Conservation (phyloP, 2,113 vertebrate genomes). For the Dendrocopos noguchii region DNA sequence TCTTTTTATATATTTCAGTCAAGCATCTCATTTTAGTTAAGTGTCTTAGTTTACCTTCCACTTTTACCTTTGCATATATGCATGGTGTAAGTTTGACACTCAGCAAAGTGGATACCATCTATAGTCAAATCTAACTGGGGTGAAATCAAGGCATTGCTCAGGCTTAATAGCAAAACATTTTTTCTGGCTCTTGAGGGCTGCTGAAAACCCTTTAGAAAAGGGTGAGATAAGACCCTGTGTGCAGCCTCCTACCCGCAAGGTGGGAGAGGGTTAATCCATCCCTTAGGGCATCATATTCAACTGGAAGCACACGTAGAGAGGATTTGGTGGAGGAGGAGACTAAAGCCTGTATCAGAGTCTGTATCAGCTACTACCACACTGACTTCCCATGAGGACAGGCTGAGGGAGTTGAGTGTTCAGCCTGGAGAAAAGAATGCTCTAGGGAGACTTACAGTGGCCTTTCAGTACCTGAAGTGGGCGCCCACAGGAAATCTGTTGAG, state of each 20-base stretch:
- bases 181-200: not conserved
- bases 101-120: not conserved
- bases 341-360: not conserved
- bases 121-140: not conserved
- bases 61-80: not conserved
- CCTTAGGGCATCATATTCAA: not conserved
- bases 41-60: not conserved
- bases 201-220: not conserved
- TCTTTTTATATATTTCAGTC: not conserved
- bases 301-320: not conserved
- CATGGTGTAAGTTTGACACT: accelerated
- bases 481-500: too few relatives aligned
- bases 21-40: not conserved
- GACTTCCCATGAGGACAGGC: too few relatives aligned
- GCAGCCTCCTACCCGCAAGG: not conserved
- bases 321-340: not conserved
- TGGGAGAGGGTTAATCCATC: not conserved
- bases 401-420: too few relatives aligned
- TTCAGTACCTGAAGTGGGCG: too few relatives aligned
- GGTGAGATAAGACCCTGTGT: not conserved
- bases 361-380: too few relatives aligned
- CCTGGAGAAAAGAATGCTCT: too few relatives aligned
- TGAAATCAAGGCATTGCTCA: not conserved
- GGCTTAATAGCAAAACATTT: not conserved
- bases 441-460: too few relatives aligned